phyloP scores from a whole-genome alignment of 2,797 vertebrate species.

The Cynopterus sphinx region DNA sequence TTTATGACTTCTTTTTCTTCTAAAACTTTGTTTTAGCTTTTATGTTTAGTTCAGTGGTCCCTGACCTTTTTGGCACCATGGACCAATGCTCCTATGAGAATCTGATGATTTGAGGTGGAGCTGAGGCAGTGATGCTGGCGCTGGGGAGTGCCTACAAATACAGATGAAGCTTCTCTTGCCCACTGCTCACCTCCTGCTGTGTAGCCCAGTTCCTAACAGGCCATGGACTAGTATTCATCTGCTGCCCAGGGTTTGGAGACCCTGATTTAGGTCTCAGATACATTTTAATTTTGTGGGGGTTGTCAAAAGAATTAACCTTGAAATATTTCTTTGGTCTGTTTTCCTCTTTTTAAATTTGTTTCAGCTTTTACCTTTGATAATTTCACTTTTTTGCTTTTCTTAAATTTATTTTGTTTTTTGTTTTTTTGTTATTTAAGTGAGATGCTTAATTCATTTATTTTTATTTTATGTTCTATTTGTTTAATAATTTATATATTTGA shows the following conservation, averaged over 20 bases:
- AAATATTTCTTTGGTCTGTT: not conserved
- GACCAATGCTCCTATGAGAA: too few relatives aligned
- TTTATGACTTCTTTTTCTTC: not conserved
- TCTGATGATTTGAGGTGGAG: too few relatives aligned
- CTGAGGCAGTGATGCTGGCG: too few relatives aligned
- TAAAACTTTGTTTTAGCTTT: not conserved
- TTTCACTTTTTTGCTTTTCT: not conserved
- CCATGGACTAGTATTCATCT: too few relatives aligned
- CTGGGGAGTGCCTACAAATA: too few relatives aligned
- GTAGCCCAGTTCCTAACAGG: too few relatives aligned
- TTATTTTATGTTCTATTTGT: not conserved
- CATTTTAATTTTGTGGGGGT: not conserved
- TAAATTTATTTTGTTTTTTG: not conserved
- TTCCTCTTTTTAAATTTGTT: not conserved
- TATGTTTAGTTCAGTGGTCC: not conserved
- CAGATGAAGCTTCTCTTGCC: too few relatives aligned
- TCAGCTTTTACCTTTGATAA: not conserved
- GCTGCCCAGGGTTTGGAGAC: too few relatives aligned
- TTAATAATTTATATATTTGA: slow-evolving; percentile 9
- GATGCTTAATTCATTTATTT: not conserved
- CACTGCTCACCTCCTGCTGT: too few relatives aligned
- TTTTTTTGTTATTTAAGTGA: not conserved
- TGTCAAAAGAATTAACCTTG: not conserved
- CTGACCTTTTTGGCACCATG: too few relatives aligned
- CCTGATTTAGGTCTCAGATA: not conserved